Evolutionary conservation across 2,113 vertebrate species (phyloP).

Genomic region (Mastomys natalensis): DNA sequence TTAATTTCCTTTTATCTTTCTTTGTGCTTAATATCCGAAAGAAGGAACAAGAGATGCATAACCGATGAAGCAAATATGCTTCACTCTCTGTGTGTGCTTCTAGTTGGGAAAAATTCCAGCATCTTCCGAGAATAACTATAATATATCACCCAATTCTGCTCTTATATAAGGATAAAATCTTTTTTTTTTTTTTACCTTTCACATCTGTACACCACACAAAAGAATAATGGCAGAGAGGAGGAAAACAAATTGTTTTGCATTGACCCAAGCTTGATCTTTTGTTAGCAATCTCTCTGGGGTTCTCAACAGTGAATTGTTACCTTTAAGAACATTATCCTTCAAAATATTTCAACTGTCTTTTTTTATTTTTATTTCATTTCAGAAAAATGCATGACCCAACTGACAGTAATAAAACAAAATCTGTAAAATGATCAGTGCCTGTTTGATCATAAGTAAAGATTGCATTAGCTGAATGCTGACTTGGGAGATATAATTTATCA

Average conservation of each 20-base stretch:
- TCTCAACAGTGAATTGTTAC: slow-evolving; percentile 64
- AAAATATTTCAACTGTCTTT: slow-evolving; percentile 62
- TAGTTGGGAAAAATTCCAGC: neutral
- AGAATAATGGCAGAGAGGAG: neutral
- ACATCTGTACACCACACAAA: neutral
- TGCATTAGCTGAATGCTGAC: slow-evolving; percentile 54
- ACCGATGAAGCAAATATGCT: neutral
- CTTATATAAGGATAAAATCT: neutral
- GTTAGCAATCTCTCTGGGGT: slow-evolving; percentile 45
- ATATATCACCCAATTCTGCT: slow-evolving; percentile 18
- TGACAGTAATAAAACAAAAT: slow-evolving; percentile 75
- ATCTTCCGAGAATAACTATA: neutral
- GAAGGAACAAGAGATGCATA: neutral
- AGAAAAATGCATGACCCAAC: slow-evolving; percentile 66
- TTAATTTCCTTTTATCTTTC: neutral
- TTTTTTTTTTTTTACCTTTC: slow-evolving; percentile 56
- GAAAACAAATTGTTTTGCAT: slow-evolving; percentile 55
- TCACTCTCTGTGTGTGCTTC: neutral
- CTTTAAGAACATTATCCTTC: slow-evolving; percentile 67
- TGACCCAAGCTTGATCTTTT: slow-evolving; percentile 69
- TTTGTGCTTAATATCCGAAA: neutral
- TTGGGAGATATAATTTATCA: slow-evolving; percentile 61
- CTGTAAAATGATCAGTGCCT: slow-evolving; percentile 43
- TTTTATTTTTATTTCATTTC: slow-evolving; percentile 53
- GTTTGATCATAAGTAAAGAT: slow-evolving; percentile 71